These are phyloP conservation scores for Microctonus brassicae DNA, from an alignment of 2,888 invertebrate species.

Conservation along the genomic window DNA sequence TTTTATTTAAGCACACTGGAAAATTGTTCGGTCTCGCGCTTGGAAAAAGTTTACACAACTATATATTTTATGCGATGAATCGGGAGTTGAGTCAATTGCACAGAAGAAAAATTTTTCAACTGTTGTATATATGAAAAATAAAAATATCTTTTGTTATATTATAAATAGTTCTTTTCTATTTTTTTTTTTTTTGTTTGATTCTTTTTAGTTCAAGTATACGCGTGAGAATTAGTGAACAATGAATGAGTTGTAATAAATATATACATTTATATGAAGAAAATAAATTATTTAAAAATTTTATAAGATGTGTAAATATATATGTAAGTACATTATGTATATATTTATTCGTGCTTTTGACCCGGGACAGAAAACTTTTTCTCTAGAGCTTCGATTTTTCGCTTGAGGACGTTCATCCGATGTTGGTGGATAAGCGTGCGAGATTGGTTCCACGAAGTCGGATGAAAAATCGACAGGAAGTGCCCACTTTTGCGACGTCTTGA, in stretches of 20 bases:
- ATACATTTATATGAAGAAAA: no score
- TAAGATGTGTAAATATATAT: not conserved
- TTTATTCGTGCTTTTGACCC: not conserved
- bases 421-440: conserved; percentile 37
- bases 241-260: no score
- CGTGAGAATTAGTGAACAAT: not conserved
- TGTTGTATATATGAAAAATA: not conserved
- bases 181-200: not conserved
- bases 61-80: not conserved
- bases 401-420: conserved; percentile 43
- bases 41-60: conserved; percentile 9
- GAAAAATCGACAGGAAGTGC: conserved; percentile 48
- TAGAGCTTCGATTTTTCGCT: conserved; percentile 43
- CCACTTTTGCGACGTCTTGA: conserved; percentile 41
- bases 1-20: conserved; percentile 9
- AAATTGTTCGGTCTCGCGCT: not conserved
- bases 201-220: not conserved
- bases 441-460: conserved; percentile 38
- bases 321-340: not conserved
- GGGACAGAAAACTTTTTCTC: conserved; percentile 3
- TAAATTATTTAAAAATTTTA: no score
- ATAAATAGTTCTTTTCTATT: not conserved
- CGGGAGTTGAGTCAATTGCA: not conserved
- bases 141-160: not conserved
- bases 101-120: not conserved